Conservation (phyloP, 2,797 vertebrate species). For the Enteromius fasciolatus region DNA sequence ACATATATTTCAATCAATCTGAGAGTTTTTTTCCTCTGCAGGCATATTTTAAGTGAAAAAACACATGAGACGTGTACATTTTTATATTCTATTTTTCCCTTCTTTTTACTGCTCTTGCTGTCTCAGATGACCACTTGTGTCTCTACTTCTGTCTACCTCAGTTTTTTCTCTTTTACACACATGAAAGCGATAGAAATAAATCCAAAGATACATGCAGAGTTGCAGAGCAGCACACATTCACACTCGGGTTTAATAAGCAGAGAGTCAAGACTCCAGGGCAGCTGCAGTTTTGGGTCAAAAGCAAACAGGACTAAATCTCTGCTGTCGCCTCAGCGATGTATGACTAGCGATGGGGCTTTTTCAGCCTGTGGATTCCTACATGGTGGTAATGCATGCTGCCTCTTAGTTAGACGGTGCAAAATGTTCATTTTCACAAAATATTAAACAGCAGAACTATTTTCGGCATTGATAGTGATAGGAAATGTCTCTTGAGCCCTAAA, state of each 20-base stretch:
- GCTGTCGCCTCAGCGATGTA: constrained; percentile 90
- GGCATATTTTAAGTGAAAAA: constrained; percentile 9
- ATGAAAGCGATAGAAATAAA: not conserved
- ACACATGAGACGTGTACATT: constrained; percentile 3
- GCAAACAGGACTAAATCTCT: constrained; percentile 90
- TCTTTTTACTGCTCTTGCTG: not conserved
- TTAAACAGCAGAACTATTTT: not conserved
- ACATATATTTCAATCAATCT: not conserved
- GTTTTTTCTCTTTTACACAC: not conserved
- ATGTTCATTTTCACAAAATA: not conserved
- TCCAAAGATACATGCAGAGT: not conserved
- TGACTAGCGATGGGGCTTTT: constrained; percentile 92
- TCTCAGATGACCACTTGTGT: not conserved
- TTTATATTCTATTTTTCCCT: not conserved
- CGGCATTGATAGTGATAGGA: not conserved
- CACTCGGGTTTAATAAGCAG: constrained; percentile 76
- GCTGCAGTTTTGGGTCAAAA: constrained; percentile 88
- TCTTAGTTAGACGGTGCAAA: not conserved
- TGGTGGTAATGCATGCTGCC: constrained; percentile 21
- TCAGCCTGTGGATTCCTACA: constrained; percentile 83
- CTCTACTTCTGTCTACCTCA: not conserved
- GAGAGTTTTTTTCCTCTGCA: not conserved
- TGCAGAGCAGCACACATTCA: not conserved
- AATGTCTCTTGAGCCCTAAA: not conserved
- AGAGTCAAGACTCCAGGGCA: constrained; percentile 78